Conservation (phyloP, 2,797 vertebrate genomes). For the Furcifer pardalis region DNA sequence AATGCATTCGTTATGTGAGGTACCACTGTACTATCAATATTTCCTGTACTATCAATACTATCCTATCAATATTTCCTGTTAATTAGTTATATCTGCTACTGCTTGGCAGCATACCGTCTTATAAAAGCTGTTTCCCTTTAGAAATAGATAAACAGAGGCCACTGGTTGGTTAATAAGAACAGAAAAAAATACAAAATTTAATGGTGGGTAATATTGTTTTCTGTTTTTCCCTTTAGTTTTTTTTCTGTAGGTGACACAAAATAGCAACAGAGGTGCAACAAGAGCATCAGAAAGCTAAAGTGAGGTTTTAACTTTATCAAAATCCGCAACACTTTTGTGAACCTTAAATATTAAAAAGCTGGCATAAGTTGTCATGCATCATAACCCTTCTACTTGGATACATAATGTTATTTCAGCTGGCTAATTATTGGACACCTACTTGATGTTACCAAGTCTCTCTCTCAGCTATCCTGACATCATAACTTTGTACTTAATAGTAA, state of each 20-base stretch:
- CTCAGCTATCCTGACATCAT: not conserved
- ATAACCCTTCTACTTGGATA: not conserved
- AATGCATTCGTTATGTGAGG: too few relatives aligned
- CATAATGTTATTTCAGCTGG: not conserved
- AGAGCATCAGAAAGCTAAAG: too few relatives aligned
- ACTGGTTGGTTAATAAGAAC: too few relatives aligned
- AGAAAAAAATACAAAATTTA: too few relatives aligned
- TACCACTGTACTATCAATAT: too few relatives aligned
- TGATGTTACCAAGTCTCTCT: not conserved
- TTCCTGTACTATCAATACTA: too few relatives aligned
- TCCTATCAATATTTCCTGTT: not conserved
- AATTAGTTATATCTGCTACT: too few relatives aligned
- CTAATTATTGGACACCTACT: not conserved
- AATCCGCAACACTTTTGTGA: not conserved
- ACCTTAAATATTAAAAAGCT: not conserved
- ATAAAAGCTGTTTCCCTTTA: not conserved
- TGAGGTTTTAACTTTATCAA: not conserved
- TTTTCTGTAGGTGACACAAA: too few relatives aligned
- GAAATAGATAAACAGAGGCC: not conserved
- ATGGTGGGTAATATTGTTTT: too few relatives aligned
- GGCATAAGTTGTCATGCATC: not conserved
- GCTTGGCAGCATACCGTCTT: not conserved
- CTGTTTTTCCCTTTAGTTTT: too few relatives aligned
- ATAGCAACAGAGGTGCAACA: too few relatives aligned
- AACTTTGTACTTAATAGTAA: not conserved